These are phyloP conservation scores for Parnassius apollo DNA, from an alignment of 2,888 invertebrate species.

Conservation along the genomic window DNA sequence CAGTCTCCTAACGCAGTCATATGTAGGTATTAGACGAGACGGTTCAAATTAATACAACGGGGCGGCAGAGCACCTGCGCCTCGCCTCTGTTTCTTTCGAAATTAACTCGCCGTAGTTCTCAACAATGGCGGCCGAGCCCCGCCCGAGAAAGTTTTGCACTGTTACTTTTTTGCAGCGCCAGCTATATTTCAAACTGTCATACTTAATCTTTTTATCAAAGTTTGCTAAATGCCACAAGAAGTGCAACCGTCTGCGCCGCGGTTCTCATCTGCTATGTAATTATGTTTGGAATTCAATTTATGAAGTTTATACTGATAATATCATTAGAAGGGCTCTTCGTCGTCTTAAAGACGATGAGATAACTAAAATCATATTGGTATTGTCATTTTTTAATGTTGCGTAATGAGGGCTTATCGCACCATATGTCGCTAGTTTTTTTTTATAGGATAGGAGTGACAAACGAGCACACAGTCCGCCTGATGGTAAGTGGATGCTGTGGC, in stretches of 20 bases:
- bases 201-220: conserved; percentile 82
- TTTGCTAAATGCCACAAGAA: conserved; percentile 76
- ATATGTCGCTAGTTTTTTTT: too few species aligned
- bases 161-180: conserved; percentile 72
- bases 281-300: conserved; percentile 59
- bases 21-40: conserved; percentile 72
- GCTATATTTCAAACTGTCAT: conserved; percentile 81
- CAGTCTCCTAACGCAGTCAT: conserved; percentile 65
- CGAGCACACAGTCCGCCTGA: too few species aligned
- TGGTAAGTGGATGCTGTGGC: too few species aligned
- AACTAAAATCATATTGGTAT: too few species aligned
- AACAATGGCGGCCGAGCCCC: conserved; percentile 64
- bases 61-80: conserved; percentile 67
- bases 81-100: conserved; percentile 72
- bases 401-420: too few species aligned
- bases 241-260: conserved; percentile 70
- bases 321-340: conserved; percentile 30
- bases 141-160: conserved; percentile 68
- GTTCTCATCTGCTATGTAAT: conserved; percentile 70
- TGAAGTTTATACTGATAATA: conserved; percentile 34
- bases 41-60: conserved; percentile 72
- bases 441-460: too few species aligned
- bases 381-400: too few species aligned
- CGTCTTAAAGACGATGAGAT: conserved; percentile 18
- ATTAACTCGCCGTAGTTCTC: conserved; percentile 71